Base-by-base conservation (phyloP, 2,113 vertebrate genomes). In the Hirundichthys speculiger region DNA sequence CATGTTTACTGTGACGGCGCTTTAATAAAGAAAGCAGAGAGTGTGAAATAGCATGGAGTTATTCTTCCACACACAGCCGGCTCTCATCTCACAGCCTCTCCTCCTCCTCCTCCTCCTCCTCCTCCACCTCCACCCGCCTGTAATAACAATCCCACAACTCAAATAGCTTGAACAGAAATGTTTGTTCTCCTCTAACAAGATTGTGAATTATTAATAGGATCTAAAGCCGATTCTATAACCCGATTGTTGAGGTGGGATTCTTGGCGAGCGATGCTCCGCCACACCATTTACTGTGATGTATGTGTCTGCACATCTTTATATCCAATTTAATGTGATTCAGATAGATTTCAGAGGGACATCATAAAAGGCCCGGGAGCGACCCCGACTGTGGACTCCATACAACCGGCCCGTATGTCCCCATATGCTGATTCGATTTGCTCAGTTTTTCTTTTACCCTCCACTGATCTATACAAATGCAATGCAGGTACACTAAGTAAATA, bases 131-230 rank as follows among this genome's bases (percentile, higher is more conserved):
- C 74, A 42, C 64, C 75, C 64, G 48, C 64, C 82, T 80, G 65
- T 70, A 86, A 90, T 86, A 90, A 90, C 89, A 91, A 89, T 86
- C 87, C 82, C 61, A 70, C 83, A 59, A 66, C 88, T 90, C 90
- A 89, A 88, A 92, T 91, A 88, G 90, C 91, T 89, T 81, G 86
- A 91, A 91, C 90, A 92, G 90, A 92, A 91, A 92, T 92, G 92
- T 93, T 92, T 93, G 92, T 93, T 91, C 91, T 93, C 89, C 72
- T 43, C 86, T 92, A 93, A 93, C 92, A 89, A 80, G 92, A 93
- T 91, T 85, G 91, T 93, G 89, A 93, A 93, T 93, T 92, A 93
- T 93, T 93, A 93, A 93, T 92, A 67, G 90, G 89, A 93, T 91
- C 90, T 88, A 76, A 84, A 89, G 89, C 92, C 85, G 83, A 82